Base-by-base conservation (phyloP, 2,113 vertebrate genomes). In the Oophaga pumilio region DNA sequence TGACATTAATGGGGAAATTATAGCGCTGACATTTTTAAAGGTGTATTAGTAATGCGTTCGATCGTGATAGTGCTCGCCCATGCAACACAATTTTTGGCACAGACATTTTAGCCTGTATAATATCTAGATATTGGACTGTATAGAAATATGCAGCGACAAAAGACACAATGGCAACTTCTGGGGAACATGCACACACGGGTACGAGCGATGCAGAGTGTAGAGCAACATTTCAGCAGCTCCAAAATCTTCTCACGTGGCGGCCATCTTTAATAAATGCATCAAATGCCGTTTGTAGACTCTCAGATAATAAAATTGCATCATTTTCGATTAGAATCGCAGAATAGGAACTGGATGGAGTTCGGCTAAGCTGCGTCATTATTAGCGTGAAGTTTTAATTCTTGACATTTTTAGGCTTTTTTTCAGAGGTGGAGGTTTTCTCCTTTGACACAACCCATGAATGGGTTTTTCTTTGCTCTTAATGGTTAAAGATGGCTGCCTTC, bases 21-120 rank as follows among this genome's bases (percentile, higher is more conserved):
- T 69, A 89, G 89, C 89, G 89, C 83, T 66, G 87, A 90, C 86
- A 89, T 52, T 66, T 57, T 89, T 90, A 86, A 85, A 90, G 88
- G 26, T 57, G 85, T 4, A 28, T 89, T 74, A 60, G 81, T 89
- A 62, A 89, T 90, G 22, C 68, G 82, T 69, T 74, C 59, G 64
- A 84, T 50, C 20, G 24, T 76, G 79, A 88, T 76, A 66, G 79
- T 60, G 82, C 81, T 83, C 87, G 68, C 71, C 87, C 81, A 82
- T 88, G 22, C 74, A 66, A 84, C 73, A 77, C 49, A 28, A 12
- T n/a, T 33, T 62, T 71, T 76, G 80, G 50, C 57, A 83, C 7
- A 64, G 74, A 8, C 7, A 60, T 7, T 17, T 14, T 74, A 57
- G n/a, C 12, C 20, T 17, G 43, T 50, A 49, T 10, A n/a, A 15